These are phyloP conservation scores for Drosophila antonietae DNA, from an alignment of 2,888 invertebrate species.

Conservation along the genomic window DNA sequence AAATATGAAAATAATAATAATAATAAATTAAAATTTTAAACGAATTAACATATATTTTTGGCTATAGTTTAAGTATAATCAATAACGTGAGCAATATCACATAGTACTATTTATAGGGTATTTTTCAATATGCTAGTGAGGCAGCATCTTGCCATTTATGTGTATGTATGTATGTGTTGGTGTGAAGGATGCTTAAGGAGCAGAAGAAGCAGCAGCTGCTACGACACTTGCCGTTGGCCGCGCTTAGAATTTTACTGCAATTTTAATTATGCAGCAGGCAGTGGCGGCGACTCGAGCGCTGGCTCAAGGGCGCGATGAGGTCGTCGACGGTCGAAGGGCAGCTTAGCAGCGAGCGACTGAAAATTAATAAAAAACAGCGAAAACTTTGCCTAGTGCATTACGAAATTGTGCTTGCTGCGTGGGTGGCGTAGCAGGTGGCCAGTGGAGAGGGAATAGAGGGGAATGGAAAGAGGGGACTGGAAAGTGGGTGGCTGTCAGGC, in stretches of 20 bases:
- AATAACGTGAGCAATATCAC: too few relatives aligned
- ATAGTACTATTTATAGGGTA: not conserved
- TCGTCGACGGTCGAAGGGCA: constrained; percentile 16
- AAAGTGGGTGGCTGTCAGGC: constrained; percentile 8
- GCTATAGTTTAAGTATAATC: too few relatives aligned
- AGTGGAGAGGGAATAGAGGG: not conserved
- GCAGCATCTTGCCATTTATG: not conserved
- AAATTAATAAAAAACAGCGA: constrained; percentile 75
- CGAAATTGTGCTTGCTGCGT: constrained; percentile 39
- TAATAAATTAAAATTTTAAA: too few relatives aligned
- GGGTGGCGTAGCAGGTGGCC: not conserved
- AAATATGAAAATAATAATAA: too few relatives aligned
- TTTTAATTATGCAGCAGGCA: constrained; percentile 73
- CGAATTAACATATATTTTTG: too few relatives aligned
- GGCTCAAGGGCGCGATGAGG: constrained; percentile 60
- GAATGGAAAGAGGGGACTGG: not conserved
- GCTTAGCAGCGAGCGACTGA: constrained; percentile 34
- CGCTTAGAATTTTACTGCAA: constrained; percentile 65
- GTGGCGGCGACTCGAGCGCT: constrained; percentile 23
- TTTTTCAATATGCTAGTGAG: not conserved
- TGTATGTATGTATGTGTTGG: too few relatives aligned
- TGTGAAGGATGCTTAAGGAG: not conserved
- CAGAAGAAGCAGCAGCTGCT: constrained; percentile 23
- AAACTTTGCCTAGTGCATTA: constrained; percentile 68
- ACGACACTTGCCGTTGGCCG: constrained; percentile 35